Conservation (phyloP, 1,140 invertebrate species). For the Zaprionus ornatus region DNA sequence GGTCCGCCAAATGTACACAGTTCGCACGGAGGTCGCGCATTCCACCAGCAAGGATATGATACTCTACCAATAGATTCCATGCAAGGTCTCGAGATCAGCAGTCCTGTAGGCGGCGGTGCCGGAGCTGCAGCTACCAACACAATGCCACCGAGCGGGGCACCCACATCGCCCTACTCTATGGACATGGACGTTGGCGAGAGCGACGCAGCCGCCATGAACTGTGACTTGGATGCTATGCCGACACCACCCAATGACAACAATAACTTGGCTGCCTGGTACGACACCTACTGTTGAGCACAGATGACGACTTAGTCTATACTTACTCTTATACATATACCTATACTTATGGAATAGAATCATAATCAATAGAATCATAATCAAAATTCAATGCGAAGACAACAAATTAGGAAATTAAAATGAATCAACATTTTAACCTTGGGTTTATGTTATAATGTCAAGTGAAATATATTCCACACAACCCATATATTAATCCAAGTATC, state of each 20-base stretch:
- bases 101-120: slow-evolving; percentile 84
- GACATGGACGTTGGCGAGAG: slow-evolving; percentile 93
- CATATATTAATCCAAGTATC: no score
- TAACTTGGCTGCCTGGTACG: slow-evolving; percentile 97
- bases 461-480: no score
- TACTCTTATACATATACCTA: slow-evolving; percentile 6
- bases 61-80: slow-evolving; percentile 98
- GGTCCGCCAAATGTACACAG: slow-evolving; percentile 92
- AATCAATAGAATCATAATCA: no score
- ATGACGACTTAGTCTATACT: slow-evolving; percentile 28
- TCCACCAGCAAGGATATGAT: slow-evolving; percentile 94
- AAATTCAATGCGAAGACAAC: slow-evolving; percentile 22
- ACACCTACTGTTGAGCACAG: slow-evolving; percentile 93
- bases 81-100: slow-evolving; percentile 96
- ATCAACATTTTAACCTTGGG: no score
- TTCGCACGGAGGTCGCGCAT: slow-evolving; percentile 89
- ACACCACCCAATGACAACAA: slow-evolving; percentile 95
- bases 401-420: no score
- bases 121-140: slow-evolving; percentile 63
- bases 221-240: slow-evolving; percentile 93
- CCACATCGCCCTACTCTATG: slow-evolving; percentile 86
- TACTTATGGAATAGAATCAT: slow-evolving; percentile 75
- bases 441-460: no score
- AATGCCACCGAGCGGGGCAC: slow-evolving; percentile 88
- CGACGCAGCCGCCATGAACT: slow-evolving; percentile 90